A percentile compares a stretch with the other conserved stretches of the same genome.
Conservation (phyloP, 2,888 invertebrate species). For the Hymenopus coronatus region DNA sequence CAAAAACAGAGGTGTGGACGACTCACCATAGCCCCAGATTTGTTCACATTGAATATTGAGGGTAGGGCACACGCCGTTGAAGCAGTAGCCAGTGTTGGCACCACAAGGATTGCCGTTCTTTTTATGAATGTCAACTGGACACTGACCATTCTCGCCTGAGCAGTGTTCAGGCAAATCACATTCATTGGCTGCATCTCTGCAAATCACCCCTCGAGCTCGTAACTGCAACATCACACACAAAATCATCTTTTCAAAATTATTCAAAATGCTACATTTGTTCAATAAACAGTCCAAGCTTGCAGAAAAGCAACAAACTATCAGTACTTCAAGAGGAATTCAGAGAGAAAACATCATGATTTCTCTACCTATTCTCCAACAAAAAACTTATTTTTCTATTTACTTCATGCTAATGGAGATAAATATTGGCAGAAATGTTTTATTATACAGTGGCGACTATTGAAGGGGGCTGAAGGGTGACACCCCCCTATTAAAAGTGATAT, state of each 20-base stretch:
- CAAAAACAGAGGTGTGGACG: background rate
- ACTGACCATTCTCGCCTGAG: constrained; percentile 82
- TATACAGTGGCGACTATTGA: no score
- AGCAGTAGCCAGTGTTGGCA: constrained; percentile 74
- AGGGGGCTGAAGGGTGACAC: no score
- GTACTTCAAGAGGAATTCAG: no score
- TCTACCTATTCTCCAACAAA: no score
- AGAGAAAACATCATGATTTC: constrained; percentile 2
- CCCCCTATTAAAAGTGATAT: no score
- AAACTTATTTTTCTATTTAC: no score
- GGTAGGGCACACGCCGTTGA: constrained; percentile 89
- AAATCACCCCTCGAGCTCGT: constrained; percentile 71
- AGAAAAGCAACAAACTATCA: no score
- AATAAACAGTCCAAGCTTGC: no score
- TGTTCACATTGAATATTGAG: constrained; percentile 82
- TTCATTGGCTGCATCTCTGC: constrained; percentile 83
- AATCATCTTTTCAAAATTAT: background rate
- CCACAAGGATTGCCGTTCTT: constrained; percentile 91
- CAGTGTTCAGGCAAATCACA: constrained; percentile 96
- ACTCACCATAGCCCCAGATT: constrained; percentile 82
- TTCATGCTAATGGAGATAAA: no score
- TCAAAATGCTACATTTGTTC: no score
- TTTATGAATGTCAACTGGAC: constrained; percentile 85
- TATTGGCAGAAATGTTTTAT: no score
- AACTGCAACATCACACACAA: constrained; percentile 53